Base-by-base conservation (phyloP, 2,797 vertebrate genomes). In the Uromys caudimaculatus region DNA sequence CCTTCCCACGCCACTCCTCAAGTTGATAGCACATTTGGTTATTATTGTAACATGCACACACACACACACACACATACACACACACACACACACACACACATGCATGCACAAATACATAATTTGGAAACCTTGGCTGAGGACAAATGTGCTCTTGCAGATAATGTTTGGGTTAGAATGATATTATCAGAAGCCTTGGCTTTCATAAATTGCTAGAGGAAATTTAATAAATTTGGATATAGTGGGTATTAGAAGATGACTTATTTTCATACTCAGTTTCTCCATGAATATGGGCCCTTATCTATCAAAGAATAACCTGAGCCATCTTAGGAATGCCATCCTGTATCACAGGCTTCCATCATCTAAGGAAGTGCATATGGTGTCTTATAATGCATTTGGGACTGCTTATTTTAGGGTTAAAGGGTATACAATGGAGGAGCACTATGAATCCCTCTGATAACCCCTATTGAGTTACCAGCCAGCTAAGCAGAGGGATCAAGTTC, bases 351-450 rank as follows among this genome's bases (percentile, higher is more conserved):
- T 27, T 90, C 93, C 56, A 44, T 92, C 88, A 50, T 81, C 50
- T 93, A 90, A 92, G 71, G 93, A 95, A 90, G 90, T 56, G 38
- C 92, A 47, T 81, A 21, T 86, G 67, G 69, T 64, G 50, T 83
- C 81, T 82, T 10, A 44, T 96, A 96, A 92, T 95, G 96, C 67
- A n/a, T 96, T 96, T 76, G 87, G 86, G 64, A 27, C 86, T 97
- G 95, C 96, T 97, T 95, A 77, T 91, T 94, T 97, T 90, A 95
- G 95, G 93, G 84, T 97, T 97, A 96, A 93, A 97, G 87, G 29
- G 35, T 87, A 50, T 32, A 94, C 95, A 95, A 93, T 16, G 47
- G 92, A 64, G 19, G 79, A 77, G 91, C 75, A 84, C 3, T 16
- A 86, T 1, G 0, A 96, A 90, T 98, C 96, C 89, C 81, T 89